Base-by-base conservation (phyloP, 2,797 vertebrate genomes). In the Lepilemur ruficaudatus region DNA sequence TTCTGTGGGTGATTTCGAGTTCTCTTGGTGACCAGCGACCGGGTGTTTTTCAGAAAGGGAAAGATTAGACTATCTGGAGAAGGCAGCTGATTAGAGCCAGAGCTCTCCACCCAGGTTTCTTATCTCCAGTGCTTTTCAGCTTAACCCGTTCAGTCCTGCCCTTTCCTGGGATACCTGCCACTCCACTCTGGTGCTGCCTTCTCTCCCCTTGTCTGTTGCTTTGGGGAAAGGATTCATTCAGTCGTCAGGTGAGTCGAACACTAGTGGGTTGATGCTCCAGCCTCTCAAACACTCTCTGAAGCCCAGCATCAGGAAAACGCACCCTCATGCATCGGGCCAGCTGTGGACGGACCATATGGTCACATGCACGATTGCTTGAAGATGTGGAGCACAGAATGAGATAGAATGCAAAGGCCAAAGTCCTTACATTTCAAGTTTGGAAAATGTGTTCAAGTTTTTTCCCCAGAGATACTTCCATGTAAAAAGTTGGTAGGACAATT, bases 321-420 rank as follows among this genome's bases (percentile, higher is more conserved):
- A 2, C 11, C 75, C 23, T 13, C 5, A 8, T 32, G 28, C 28
- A 4, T 50, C 8, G 8, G 32, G 88, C 23, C 2, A 1, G 22
- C 5, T 13, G n/a, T 46, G n/a, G 18, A 30, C 10, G 25, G 7
- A 57, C 38, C 11, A 1, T 0, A 12, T 1, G 43, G 80, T 28
- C 2, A 32, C 59, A 1, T n/a, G 63, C 1, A 11, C 11, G 7
- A 4, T 8, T 0, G 1, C n/a, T 38, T 8, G 5, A 28, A 50
- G 38, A 90, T 9, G 17, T 23, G 7, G 28, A 65, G 52, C 35
- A 3, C 28, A 1, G 0, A 5, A 20, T 8, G 41, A 59, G 78
- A 25, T 2, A 9, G 55, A 43, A 46, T 0, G 1, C 55, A 14
- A 30, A 50, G 35, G 25, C 72, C 18, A n/a, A 65, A 55, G 28